A percentile compares a stretch with the other conserved stretches of the same genome.
Evolutionary conservation across 2,888 invertebrate species (phyloP).

Genomic region (Sialis fuliginosa): DNA sequence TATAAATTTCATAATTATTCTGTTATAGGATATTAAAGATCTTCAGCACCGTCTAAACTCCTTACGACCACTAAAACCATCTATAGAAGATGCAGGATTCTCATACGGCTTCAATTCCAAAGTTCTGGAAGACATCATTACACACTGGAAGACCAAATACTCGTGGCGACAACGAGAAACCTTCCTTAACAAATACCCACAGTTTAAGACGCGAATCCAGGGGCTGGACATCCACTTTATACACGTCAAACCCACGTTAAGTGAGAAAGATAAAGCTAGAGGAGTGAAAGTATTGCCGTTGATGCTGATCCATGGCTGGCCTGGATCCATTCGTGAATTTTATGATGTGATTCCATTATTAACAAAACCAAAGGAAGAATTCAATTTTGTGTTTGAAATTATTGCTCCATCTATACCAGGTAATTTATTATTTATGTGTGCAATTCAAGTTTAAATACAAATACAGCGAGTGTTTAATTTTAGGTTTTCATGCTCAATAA

Average conservation of each 20-base stretch:
- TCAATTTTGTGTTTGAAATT: conserved; percentile 45
- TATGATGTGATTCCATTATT: conserved; percentile 54
- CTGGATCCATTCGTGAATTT: conserved; percentile 74
- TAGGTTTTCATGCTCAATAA: too few relatives aligned
- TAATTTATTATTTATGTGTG: not conserved
- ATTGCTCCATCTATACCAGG: conserved; percentile 37
- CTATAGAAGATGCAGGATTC: conserved; percentile 50
- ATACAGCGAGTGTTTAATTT: too few relatives aligned
- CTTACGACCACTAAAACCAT: conserved; percentile 21
- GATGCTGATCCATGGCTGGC: conserved; percentile 75
- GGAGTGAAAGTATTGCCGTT: conserved; percentile 37
- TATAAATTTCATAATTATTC: too few relatives aligned
- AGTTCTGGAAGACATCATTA: conserved; percentile 43
- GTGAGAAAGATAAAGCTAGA: not conserved
- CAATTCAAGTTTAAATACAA: too few relatives aligned
- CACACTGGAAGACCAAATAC: conserved; percentile 60
- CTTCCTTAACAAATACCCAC: conserved; percentile 43
- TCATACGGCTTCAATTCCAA: conserved; percentile 66
- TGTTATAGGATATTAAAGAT: conserved; percentile 28
- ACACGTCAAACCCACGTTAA: conserved; percentile 35
- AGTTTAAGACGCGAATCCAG: conserved; percentile 53
- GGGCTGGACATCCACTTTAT: conserved; percentile 53
- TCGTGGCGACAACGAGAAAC: conserved; percentile 44
- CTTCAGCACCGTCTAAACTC: conserved; percentile 34
- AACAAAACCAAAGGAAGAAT: conserved; percentile 28